phyloP scores from a whole-genome alignment of 2,113 vertebrate species.

The Lampris incognitus region DNA sequence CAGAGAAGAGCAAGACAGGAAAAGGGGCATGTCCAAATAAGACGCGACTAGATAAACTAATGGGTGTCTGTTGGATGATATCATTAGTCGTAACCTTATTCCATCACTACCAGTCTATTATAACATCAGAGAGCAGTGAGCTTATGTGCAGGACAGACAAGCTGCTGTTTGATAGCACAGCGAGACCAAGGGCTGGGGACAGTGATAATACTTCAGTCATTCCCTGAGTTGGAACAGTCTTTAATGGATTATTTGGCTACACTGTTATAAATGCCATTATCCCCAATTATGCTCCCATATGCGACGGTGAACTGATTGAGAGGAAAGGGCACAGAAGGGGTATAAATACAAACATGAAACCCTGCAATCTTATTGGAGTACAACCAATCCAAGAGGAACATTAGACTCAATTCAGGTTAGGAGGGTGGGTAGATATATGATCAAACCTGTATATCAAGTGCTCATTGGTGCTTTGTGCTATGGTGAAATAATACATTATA shows the following conservation, averaged over 20 bases:
- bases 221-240: conserved; percentile 36
- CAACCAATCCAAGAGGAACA: conserved; percentile 4
- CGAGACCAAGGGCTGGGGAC: conserved; percentile 3
- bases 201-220: conserved; percentile 55
- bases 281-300: conserved; percentile 62
- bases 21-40: conserved; percentile 36
- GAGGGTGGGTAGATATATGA: not conserved
- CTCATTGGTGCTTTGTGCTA: not conserved
- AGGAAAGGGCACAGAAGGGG: conserved; percentile 27
- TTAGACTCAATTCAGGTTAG: conserved; percentile 14
- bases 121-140: conserved; percentile 38
- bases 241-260: conserved; percentile 76
- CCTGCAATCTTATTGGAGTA: conserved; percentile 34
- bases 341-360: conserved; percentile 15
- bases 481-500: not conserved
- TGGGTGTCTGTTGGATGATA: conserved; percentile 65
- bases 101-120: conserved; percentile 51
- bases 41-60: conserved; percentile 59
- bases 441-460: conserved; percentile 11
- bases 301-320: conserved; percentile 35
- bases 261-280: conserved; percentile 67
- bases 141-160: not conserved
- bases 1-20: conserved; percentile 43
- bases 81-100: conserved; percentile 52
- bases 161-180: conserved; percentile 22